Base-by-base conservation (phyloP, 2,888 invertebrate species). In the Netelia inedita region DNA sequence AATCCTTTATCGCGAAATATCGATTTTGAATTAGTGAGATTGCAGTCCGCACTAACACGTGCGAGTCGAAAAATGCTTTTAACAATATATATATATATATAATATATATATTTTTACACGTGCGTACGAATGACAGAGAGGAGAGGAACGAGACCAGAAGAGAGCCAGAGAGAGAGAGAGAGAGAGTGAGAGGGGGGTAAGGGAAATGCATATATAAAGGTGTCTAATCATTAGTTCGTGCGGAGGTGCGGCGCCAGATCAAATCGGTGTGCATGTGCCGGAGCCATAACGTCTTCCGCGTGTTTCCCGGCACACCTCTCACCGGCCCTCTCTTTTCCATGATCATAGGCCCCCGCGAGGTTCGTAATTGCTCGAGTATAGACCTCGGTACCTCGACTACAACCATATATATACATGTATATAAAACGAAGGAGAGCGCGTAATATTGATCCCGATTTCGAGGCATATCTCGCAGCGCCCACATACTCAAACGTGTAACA, bases 201-300 rank as follows among this genome's bases (percentile, higher is more conserved):
- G 72, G 65, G 73, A 55, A 59, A 9, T 59, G 66, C 90, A 90
- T 88, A 83, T 68, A 69, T 76, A 90, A 88, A 91, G 90, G 91
- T 91, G 91, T 91, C 91, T 91, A 92, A 92, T 92, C 91, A 92
- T 92, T 92, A 91, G 90, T 91, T 91, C 91, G 91, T 90, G 91
- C 90, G 86, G 89, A 91, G 91, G 91, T 86, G 92, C 89, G 91
- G 91, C 90, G 90, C 89, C 91, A 91, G 91, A 91, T 91, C 88
- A 89, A 91, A 92, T 92, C 91, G 83, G 84, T 87, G 89, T 91
- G 91, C 91, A 92, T 92, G 91, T 89, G 88, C 88, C 83, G 85
- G 86, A 83, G 89, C 89, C 88, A 91, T 92, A 92, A 92, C 90
- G 89, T 91, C 89, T 91, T 90, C 89, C 87, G 86, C 86, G 87